Base-by-base conservation (phyloP, 2,113 vertebrate species). In the Nothobranchius kuhntae region DNA sequence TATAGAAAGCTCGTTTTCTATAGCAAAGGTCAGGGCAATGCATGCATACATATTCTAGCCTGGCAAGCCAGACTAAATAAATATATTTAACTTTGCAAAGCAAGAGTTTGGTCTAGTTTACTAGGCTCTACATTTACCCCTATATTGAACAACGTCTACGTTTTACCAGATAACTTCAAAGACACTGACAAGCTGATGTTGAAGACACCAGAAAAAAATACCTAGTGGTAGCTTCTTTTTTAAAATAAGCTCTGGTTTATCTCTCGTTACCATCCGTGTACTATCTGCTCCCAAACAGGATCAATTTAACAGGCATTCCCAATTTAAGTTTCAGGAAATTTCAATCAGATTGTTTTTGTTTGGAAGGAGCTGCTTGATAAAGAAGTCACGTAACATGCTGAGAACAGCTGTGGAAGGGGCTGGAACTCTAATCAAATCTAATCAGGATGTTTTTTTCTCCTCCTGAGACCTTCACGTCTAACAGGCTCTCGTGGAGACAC, bases 341-440 rank as follows among this genome's bases (percentile, higher is more conserved):
- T 15, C 0, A 81, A 86, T 81, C 69, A 73, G 57, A 62, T 24
- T 11, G 54, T 63, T 56, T 53, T 68, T 5, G 9, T 77, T 84
- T 77, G 63, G 79, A 75, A 69, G 61, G 13, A 53, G 53, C 50
- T 51, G 26, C 54, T 64, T 42, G 67, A 81, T 69, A 13, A 47
- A 78, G 82, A 84, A 45, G 78, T 82, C 80, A 54, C 46, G 55
- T 8, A 24, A 54, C 59, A 10, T 55, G 73, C 67, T 73, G 38
- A 51, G 8, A 52, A 57, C 74, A 58, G 61, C 72, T 66, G 52
- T 30, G 30, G 30, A 30, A 70, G 75, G 75, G 71, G 64, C 21
- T 64, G 24, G 54, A 74, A 80, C 57, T 73, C 68, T 14, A 64
- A 67, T 80, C 68, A 50, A 42, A 83, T 65, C 40, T 36, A 77